phyloP scores from a whole-genome alignment of 2,797 vertebrate genomes.

The Anomalospiza imberbis region DNA sequence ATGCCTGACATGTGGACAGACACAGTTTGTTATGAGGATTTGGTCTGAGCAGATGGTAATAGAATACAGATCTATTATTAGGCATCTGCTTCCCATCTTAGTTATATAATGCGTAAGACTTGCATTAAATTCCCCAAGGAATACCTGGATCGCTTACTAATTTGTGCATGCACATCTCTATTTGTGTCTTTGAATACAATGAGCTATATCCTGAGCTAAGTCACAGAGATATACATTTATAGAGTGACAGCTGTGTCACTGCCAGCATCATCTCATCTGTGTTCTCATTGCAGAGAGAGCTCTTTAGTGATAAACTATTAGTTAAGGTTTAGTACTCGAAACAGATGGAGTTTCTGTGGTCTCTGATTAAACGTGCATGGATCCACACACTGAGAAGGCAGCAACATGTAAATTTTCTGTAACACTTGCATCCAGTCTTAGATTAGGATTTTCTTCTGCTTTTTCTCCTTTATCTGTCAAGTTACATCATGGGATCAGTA shows the following conservation, averaged over 20 bases:
- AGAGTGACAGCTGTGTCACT: background rate
- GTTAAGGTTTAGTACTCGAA: background rate
- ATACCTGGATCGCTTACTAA: background rate
- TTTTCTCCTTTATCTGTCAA: background rate
- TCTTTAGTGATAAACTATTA: background rate
- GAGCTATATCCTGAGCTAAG: background rate
- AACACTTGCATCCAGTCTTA: background rate
- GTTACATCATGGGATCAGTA: background rate
- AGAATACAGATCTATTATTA: conserved; percentile 58
- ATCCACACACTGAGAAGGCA: background rate
- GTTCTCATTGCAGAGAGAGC: background rate
- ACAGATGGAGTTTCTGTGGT: background rate
- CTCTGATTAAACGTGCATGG: background rate
- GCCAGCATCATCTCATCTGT: background rate
- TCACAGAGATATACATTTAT: background rate
- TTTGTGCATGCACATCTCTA: background rate
- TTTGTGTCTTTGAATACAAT: background rate
- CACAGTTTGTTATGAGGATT: conserved; percentile 25
- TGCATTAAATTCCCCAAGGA: conserved; percentile 37
- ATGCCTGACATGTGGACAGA: background rate
- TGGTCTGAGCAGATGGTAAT: conserved; percentile 48
- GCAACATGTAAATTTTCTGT: background rate
- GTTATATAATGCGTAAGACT: background rate
- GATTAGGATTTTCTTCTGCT: background rate
- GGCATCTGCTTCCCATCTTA: conserved; percentile 50